Conservation (phyloP, 2,888 invertebrate species). For the Corbicula japonica region DNA sequence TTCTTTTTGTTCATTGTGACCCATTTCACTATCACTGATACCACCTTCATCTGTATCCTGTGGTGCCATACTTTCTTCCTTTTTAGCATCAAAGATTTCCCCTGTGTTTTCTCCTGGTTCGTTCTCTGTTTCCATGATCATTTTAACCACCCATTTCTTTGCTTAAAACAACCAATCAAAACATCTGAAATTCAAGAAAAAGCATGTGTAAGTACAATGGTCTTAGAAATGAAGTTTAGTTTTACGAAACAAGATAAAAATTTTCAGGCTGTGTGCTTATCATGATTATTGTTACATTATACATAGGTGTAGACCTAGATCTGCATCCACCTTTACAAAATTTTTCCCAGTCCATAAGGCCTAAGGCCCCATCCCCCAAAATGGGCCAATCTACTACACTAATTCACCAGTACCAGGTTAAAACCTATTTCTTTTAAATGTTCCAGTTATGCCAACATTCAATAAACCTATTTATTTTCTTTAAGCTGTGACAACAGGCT, state of each 20-base stretch:
- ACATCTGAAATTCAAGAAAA: slow-evolving; percentile 8
- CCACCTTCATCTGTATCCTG: slow-evolving; percentile 26
- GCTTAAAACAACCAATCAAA: not conserved
- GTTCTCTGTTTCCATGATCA: slow-evolving; percentile 40
- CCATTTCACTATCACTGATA: slow-evolving; percentile 27
- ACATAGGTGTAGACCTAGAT: not conserved
- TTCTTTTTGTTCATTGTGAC: slow-evolving; percentile 38
- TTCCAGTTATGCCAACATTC: no score
- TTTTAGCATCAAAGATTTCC: slow-evolving; percentile 5
- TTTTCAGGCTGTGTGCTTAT: slow-evolving; percentile 2
- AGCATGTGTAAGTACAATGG: no score
- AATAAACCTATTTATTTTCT: no score
- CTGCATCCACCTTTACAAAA: not conserved
- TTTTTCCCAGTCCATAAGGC: not conserved
- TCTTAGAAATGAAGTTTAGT: not conserved
- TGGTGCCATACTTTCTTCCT: slow-evolving; percentile 48
- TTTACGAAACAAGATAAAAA: not conserved
- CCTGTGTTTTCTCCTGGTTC: slow-evolving; percentile 5
- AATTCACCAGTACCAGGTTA: no score
- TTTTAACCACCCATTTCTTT: slow-evolving; percentile 32
- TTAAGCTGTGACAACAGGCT: no score
- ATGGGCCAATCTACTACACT: no score
- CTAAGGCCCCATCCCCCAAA: not conserved
- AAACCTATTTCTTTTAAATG: no score
- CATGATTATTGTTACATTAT: not conserved